A percentile compares a stretch with the other conserved stretches of the same genome.
phyloP scores from a whole-genome alignment of 92 coral and sea anemone species.

The Zoanthus solanderi region DNA sequence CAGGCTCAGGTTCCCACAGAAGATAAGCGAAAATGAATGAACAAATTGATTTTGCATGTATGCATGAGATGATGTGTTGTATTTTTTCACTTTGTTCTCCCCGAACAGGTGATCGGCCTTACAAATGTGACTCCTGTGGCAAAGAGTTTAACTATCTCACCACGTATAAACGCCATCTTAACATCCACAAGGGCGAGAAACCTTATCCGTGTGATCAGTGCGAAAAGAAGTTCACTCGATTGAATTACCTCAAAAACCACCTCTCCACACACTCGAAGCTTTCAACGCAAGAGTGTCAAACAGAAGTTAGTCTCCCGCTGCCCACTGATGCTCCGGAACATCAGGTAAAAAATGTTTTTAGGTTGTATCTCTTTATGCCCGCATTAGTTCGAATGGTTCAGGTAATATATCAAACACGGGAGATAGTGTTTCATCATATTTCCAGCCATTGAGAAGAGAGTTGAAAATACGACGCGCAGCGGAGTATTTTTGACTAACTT shows the following conservation, averaged over 20 bases:
- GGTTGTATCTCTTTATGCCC: too few species aligned
- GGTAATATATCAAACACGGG: too few species aligned
- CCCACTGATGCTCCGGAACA: background rate
- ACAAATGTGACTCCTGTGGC: constrained; percentile 93
- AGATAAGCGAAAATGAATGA: too few species aligned
- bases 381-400: too few species aligned
- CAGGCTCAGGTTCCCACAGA: too few species aligned
- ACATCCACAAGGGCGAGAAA: constrained; percentile 97
- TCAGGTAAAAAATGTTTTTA: constrained; percentile 1
- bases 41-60: too few species aligned
- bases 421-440: too few species aligned
- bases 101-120: constrained; percentile 89
- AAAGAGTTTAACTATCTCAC: constrained; percentile 98
- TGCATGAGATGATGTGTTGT: background rate
- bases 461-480: too few species aligned
- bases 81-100: background rate
- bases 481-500: too few species aligned
- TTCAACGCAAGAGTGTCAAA: constrained; percentile 82
- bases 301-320: constrained; percentile 63
- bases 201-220: constrained; percentile 94
- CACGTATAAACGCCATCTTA: constrained; percentile 97
- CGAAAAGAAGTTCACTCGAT: constrained; percentile 93
- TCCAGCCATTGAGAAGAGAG: too few species aligned
- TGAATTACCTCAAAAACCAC: constrained; percentile 93
- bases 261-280: constrained; percentile 83